Conservation (phyloP, 2,888 invertebrate genomes). For the Troides oblongomaculatus region DNA sequence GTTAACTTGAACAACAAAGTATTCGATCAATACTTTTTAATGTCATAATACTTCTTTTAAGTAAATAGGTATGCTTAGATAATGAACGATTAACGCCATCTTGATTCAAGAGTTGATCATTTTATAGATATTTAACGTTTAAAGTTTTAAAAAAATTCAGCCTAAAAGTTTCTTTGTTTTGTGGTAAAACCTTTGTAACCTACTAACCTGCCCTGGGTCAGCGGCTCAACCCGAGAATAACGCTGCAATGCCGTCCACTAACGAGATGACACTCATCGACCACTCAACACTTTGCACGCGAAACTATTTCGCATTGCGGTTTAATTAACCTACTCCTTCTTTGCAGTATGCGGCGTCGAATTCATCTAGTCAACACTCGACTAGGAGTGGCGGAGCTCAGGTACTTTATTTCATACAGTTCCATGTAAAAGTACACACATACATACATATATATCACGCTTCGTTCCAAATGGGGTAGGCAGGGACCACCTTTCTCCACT, state of each 20-base stretch:
- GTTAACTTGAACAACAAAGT: too few relatives aligned
- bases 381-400: slow-evolving; percentile 64
- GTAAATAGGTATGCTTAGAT: too few relatives aligned
- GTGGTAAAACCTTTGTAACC: slow-evolving; percentile 21
- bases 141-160: too few relatives aligned
- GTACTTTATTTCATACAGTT: slow-evolving; percentile 38
- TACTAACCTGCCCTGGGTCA: slow-evolving; percentile 17
- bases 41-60: too few relatives aligned
- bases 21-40: too few relatives aligned
- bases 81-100: too few relatives aligned
- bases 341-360: slow-evolving; percentile 64
- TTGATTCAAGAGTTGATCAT: too few relatives aligned
- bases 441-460: too few relatives aligned
- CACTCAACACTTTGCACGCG: slow-evolving; percentile 26
- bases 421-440: too few relatives aligned
- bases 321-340: slow-evolving; percentile 31
- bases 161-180: slow-evolving; percentile 5
- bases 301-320: slow-evolving; percentile 28
- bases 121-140: too few relatives aligned
- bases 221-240: slow-evolving; percentile 18
- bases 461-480: too few relatives aligned
- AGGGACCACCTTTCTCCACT: too few relatives aligned
- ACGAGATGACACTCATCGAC: slow-evolving; percentile 30
- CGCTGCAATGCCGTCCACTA: slow-evolving; percentile 29
- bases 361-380: slow-evolving; percentile 64